Conservation (phyloP, 2,797 vertebrate species). For the Lepus townsendii region DNA sequence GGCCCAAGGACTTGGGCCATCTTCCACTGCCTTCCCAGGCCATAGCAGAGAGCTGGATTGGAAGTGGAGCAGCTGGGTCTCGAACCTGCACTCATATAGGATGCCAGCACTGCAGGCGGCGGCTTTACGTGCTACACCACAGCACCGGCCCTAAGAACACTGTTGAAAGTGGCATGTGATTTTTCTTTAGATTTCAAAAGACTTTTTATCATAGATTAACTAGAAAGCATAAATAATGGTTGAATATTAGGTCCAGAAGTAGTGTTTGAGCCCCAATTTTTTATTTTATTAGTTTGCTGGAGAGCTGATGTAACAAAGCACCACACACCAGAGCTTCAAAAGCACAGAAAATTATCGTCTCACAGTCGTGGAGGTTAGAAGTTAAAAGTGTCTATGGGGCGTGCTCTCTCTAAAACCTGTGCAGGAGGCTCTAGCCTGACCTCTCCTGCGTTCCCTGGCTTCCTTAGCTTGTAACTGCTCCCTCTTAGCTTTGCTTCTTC, state of each 20-base stretch:
- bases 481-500: not conserved
- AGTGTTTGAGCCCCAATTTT: not conserved
- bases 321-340: not conserved
- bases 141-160: no score
- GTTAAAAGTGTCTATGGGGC: not conserved
- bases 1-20: no score
- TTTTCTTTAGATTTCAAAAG: not conserved
- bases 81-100: no score
- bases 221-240: not conserved
- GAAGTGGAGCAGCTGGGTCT: no score
- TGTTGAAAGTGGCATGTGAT: not conserved
- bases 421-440: not conserved
- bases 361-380: not conserved
- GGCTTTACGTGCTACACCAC: no score
- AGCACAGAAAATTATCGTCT: not conserved
- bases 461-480: accelerated
- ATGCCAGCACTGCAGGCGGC: no score
- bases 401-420: not conserved
- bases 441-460: not conserved
- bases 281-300: not conserved
- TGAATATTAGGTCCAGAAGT: slow-evolving; percentile 1
- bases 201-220: not conserved
- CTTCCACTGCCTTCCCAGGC: no score
- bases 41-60: no score
- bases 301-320: not conserved